phyloP scores from a whole-genome alignment of 2,888 invertebrate genomes.

The Coelinius sp. region DNA sequence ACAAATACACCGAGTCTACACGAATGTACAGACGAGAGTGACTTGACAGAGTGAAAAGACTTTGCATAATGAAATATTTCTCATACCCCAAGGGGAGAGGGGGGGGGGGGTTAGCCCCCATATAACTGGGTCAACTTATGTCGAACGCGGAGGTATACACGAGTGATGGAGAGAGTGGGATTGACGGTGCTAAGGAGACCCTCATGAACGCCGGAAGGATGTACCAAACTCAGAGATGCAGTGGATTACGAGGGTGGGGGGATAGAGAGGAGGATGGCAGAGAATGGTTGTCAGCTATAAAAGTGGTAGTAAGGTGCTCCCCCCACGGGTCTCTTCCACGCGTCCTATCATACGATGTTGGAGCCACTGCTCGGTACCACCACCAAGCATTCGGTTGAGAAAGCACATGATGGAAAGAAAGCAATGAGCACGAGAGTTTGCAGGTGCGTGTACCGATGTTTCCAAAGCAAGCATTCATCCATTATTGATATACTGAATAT shows the following conservation, averaged over 20 bases:
- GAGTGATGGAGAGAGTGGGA: background rate
- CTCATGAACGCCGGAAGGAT: slow-evolving; percentile 1
- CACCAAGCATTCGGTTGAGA: background rate
- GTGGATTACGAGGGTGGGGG: background rate
- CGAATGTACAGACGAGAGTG: slow-evolving; percentile 4
- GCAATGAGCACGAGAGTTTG: background rate
- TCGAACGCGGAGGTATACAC: slow-evolving; percentile 10
- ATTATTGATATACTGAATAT: background rate
- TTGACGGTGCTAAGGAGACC: slow-evolving; percentile 1
- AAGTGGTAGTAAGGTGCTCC: background rate
- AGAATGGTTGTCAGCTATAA: background rate
- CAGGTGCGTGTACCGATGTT: background rate
- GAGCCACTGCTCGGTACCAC: background rate
- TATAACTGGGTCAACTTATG: slow-evolving; percentile 33
- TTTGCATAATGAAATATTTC: slow-evolving; percentile 13
- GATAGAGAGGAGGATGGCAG: background rate
- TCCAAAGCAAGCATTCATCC: slow-evolving; percentile 12
- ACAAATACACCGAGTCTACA: background rate
- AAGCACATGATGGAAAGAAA: background rate
- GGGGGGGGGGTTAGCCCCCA: background rate
- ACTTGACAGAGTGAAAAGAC: slow-evolving; percentile 1
- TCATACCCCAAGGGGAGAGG: no score
- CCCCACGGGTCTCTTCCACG: background rate
- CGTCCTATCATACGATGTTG: background rate
- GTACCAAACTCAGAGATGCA: background rate